Evolutionary conservation across 2,113 vertebrate species (phyloP), one percentile per base, ranked within the genome.

Genomic region (Alouatta palliata): DNA sequence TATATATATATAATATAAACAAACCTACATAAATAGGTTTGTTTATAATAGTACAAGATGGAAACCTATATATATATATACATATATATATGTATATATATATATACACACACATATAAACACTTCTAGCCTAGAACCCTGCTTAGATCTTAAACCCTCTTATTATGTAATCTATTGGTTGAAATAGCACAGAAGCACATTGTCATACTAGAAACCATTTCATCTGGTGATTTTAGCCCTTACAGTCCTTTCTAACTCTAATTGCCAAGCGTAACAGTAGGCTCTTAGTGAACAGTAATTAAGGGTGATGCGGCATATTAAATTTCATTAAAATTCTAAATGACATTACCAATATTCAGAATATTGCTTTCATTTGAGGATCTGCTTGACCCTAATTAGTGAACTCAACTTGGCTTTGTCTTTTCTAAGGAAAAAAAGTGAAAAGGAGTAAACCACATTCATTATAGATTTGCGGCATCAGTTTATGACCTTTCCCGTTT

Each of bases 261-360:
- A 81, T 21, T 84, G 30, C 71, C 76, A 95, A 93, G 66, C 80
- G 3, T 49, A 92, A 81, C 37, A 95, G 37, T 61, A 89, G 43
- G 21, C 21, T 64, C 56, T 97, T 64, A 43, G 71, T 85, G 76
- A 90, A 92, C 32, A 84, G 71, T 94, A 94, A 80, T 97, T 95
- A 96, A 93, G 61, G 96, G 56, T 84, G 84, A 77, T 81, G 35
- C 93, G 80, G 25, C 79, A 91, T 95, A 81, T 90, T 93, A 68
- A 75, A 93, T 89, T 81, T 96, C 76, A 95, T 97, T 96, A 97
- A 90, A 94, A 96, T 90, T 95, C 43, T 56, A 90, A 92, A 95
- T 87, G 80, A 45, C 40, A 76, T 95, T 94, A 94, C 70, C 75
- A 77, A 75, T 76, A 56, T 83, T 87, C 64, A 91, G 61, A 96